Evolutionary conservation across 1,140 invertebrate species (phyloP), one percentile per base, ranked within the genome.

Genomic region (Drepana arcuata): DNA sequence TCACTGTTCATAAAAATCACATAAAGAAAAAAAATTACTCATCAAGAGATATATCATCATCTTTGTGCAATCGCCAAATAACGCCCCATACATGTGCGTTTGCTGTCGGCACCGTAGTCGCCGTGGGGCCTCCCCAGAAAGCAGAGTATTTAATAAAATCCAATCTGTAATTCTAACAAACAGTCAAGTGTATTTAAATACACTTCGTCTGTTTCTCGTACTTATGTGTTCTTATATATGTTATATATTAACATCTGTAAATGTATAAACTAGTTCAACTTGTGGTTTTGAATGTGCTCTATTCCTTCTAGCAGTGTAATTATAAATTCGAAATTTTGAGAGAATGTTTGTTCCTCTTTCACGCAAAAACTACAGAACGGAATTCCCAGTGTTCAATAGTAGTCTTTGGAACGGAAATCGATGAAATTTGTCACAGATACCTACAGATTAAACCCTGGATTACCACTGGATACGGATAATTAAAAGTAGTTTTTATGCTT

Each of bases 71-170:
- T 14, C 52, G 50, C 73, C 73, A 79, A 24, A 81, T 56, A 2
- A 68, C 55, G 5, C 77, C 73, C 77, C 77, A 81, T 5, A 68
- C 55, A 21, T 79, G 77, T n/a, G 70, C 70, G 36, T 81, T 81
- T 9, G 77, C 77, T 6, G 77, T 81, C 10, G 77, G 55, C 3
- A 81, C 77, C 5, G 77, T 25, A 11, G 77, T 81, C 1, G 52
- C 63, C 6, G 48, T 55, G n/a, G 77, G 70, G 3, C 77, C 77
- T 12, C 64, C 70, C 77, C 73, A 81, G 54, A 69, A 74, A 11
- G 59, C 61, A 3, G 64, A 68, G 38, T 68, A 74, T 37, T 34
- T 70, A 9, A 65, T 63, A 39, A 81, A 81, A 49, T 74, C 59
- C 12, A 78, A 16, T 46, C 77, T 68, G 46, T 71, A 61, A 54